A percentile compares a stretch with the other conserved stretches of the same genome.
Conservation (phyloP, 2,113 vertebrate species). For the Notothenia coriiceps region DNA sequence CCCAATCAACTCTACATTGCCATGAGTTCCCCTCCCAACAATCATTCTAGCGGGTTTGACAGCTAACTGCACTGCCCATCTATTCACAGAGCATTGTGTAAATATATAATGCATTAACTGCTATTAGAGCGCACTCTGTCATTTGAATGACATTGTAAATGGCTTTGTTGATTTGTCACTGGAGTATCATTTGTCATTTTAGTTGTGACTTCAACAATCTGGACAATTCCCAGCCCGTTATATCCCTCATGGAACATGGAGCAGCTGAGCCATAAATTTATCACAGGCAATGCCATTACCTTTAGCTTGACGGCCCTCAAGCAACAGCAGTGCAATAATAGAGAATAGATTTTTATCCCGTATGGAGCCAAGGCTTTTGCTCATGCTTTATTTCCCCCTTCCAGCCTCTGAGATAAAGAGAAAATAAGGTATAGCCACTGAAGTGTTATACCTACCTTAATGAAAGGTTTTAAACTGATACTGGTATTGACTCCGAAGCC, state of each 20-base stretch:
- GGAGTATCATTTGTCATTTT: slow-evolving; percentile 74
- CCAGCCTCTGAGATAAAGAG: slow-evolving; percentile 77
- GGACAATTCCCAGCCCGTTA: slow-evolving; percentile 69
- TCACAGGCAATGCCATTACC: slow-evolving; percentile 81
- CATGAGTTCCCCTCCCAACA: neutral
- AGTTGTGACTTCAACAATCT: slow-evolving; percentile 73
- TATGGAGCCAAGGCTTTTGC: slow-evolving; percentile 69
- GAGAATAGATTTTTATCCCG: slow-evolving; percentile 84
- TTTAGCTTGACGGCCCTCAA: slow-evolving; percentile 79
- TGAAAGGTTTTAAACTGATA: slow-evolving; percentile 75
- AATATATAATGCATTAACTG: slow-evolving; percentile 40
- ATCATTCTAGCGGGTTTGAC: slow-evolving; percentile 20
- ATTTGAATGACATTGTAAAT: slow-evolving; percentile 68
- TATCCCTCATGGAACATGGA: slow-evolving; percentile 70
- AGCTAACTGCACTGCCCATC: neutral
- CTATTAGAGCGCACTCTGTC: slow-evolving; percentile 63
- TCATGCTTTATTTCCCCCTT: slow-evolving; percentile 78
- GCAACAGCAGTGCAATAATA: slow-evolving; percentile 80
- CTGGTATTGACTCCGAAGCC: slow-evolving; percentile 64
- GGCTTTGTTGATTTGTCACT: slow-evolving; percentile 73
- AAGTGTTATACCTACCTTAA: slow-evolving; percentile 76
- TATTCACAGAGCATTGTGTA: slow-evolving; percentile 39
- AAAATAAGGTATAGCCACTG: slow-evolving; percentile 73
- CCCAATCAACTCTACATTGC: neutral
- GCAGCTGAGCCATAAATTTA: slow-evolving; percentile 76